Base-by-base conservation (phyloP, 2,888 invertebrate species). In the Drosophila helvetica region DNA sequence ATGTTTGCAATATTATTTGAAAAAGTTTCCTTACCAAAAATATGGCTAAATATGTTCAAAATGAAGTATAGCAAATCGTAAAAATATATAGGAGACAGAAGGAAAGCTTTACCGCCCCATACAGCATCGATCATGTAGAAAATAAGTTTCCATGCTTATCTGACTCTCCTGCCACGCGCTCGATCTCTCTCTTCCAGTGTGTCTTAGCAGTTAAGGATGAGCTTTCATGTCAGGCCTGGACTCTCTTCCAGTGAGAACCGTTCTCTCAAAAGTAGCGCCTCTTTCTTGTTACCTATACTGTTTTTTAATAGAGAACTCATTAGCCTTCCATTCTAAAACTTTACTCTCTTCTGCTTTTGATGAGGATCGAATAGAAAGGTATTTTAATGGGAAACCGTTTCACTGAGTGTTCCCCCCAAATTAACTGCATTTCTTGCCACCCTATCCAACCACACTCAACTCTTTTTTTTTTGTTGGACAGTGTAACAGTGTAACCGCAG, bases 401-500 rank as follows among this genome's bases (percentile, higher is more conserved):
- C 19, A 22, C 19, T 2, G 19, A 19, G 25, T 25, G 7, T 30
- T 9, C 8, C 2, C 2, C 9, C 30, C 30, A 30, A 10, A 9
- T 30, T 2, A 10, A 30, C 10, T 30, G 10, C 10, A n/a, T n/a
- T n/a, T n/a, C n/a, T n/a, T n/a, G n/a, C n/a, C n/a, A n/a, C n/a
- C 51, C 18, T 30, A 51, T 18, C 2, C 18, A 22, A 30, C n/a
- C 22, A 45, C 27, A 18, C 10, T 9, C 9, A 15, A 38, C 15
- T 15, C 38, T 38, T 6, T 59, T 38, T 38, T 1, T 19, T 22
- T 17, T 38, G 73, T 4, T 53, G 22, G 25, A 3, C 18, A 73
- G 71, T 73, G 71, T 64, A 73, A 73, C 48, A 64, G 74, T 73
- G 71, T 58, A 73, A 73, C 53, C 63, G 27, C 47, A 72, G 47